Evolutionary conservation across 2,888 invertebrate species (phyloP).

Genomic region (Cantharis lateralis): DNA sequence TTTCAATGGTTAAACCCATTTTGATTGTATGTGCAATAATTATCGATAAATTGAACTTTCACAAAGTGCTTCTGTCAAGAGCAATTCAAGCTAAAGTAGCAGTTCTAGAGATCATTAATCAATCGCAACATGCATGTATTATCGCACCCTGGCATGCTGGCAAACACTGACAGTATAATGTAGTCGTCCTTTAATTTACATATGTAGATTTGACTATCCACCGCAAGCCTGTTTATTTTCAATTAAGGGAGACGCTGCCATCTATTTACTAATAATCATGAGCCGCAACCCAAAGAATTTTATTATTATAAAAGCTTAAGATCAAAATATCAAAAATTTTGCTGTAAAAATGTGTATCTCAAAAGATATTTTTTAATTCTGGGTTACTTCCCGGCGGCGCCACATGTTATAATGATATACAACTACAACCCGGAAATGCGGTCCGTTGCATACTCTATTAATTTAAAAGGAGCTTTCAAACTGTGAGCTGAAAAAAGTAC

Average conservation of each 20-base stretch:
- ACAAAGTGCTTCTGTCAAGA: constrained; percentile 18
- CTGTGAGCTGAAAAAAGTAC: neutral
- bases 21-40: neutral
- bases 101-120: constrained; percentile 40
- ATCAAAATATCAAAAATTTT: neutral
- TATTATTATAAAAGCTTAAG: neutral
- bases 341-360: neutral
- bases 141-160: constrained; percentile 34
- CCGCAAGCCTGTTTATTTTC: constrained; percentile 39
- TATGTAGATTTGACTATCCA: constrained; percentile 37
- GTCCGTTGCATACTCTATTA: neutral
- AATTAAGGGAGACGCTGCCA: constrained; percentile 37
- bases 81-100: constrained; percentile 25
- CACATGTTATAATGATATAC: neutral
- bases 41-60: constrained; percentile 19
- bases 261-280: constrained; percentile 24
- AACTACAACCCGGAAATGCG: neutral
- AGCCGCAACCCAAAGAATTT: neutral
- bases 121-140: constrained; percentile 38
- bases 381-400: neutral
- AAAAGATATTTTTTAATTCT: neutral
- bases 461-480: neutral
- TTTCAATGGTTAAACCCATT: neutral
- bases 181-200: constrained; percentile 38
- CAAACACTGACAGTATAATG: constrained; percentile 35